Conservation (phyloP, 2,888 invertebrate genomes). For the Caenorhabditis sp. region DNA sequence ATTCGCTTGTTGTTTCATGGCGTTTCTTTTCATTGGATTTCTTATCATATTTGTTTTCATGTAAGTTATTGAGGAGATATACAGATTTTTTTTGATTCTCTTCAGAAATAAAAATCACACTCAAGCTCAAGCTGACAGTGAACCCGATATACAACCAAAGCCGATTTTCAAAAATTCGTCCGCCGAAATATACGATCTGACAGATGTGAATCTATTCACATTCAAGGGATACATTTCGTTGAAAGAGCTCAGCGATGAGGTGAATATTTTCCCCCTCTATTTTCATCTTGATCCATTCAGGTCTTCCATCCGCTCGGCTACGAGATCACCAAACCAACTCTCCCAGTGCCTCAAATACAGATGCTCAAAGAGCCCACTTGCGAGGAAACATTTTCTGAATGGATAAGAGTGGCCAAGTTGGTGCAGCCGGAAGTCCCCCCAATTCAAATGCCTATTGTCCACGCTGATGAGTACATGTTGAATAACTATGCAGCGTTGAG, state of each 20-base stretch:
- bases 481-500: constrained; percentile 6
- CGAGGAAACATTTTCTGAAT: constrained; percentile 11
- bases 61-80: no score
- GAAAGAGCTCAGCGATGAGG: constrained; percentile 30
- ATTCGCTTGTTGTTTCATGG: no score
- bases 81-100: no score
- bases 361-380: constrained; percentile 43
- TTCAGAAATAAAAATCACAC: no score
- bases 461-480: not conserved
- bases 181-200: no score
- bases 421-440: constrained; percentile 17
- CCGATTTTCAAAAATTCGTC: no score
- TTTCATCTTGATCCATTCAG: not conserved
- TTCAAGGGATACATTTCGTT: constrained; percentile 26
- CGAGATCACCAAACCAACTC: constrained; percentile 9
- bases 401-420: constrained; percentile 5
- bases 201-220: no score
- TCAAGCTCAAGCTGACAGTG: no score
- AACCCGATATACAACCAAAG: no score
- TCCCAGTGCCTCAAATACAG: constrained; percentile 32
- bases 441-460: not conserved
- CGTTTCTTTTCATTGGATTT: no score
- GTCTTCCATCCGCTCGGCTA: constrained; percentile 41
- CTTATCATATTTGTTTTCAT: no score
- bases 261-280: not conserved